Base-by-base conservation (phyloP, 2,113 vertebrate species). In the Acrocephalus arundinaceus region DNA sequence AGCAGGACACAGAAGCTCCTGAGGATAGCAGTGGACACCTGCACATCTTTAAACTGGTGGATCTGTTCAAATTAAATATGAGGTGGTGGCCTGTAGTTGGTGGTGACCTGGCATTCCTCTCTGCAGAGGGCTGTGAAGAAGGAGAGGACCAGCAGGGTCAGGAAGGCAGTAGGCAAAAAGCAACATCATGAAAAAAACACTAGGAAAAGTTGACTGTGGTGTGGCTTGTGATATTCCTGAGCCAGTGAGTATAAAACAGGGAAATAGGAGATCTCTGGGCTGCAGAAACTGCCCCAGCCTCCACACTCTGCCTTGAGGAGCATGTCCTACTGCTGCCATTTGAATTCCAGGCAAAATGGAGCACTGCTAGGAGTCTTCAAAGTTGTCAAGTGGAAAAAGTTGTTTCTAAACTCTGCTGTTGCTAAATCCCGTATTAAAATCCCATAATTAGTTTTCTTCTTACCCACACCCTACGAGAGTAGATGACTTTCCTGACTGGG, bases 101-200 rank as follows among this genome's bases (percentile, higher is more conserved):
- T 15, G 19, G 55, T 9, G 51, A 49, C 14, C 15, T 63, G 54
- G 5, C 3, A 18, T 31, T 77, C 10, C 39, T 93, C 23, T 8
- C 9, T 57, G 1, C 7, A 37, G 45, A 30, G 86, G 23, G 5
- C 7, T 16, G 13, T 11, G 39, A 31, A 46, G 41, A 54, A 76
- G 28, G 22, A 46, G 18, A 78, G 3, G 2, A 2, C 4, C 48
- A 67, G 15, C 41, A 81, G 25, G 22, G 43, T 13, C 51, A 90
- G 39, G 41, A 41, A 39, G 11, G 10, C 20, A 20, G 30, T 2
- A 72, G 24, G 22, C 8, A 76, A 51, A 46, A 11, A n/a, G 3
- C 3, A 59, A 28, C 41, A 16, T 31, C 3, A 1, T 16, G 27
- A 19, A 35, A 6, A 5, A 49, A 48, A 11, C 1, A 0, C 20